phyloP scores from a whole-genome alignment of 2,797 vertebrate species.

The Sylvilagus floridanus region DNA sequence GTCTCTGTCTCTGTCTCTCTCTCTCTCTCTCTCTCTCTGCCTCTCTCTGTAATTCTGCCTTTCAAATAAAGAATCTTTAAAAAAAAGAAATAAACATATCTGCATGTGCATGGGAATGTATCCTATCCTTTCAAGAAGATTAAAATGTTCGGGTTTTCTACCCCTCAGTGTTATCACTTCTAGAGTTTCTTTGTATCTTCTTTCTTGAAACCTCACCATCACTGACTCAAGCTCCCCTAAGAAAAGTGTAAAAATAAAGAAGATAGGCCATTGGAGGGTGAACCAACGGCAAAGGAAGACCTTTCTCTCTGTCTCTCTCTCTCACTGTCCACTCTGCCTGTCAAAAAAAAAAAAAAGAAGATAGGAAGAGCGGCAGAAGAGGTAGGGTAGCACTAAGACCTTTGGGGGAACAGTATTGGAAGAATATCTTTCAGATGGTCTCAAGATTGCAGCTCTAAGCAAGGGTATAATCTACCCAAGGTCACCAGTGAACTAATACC shows the following conservation, averaged over 20 bases:
- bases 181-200: constrained; percentile 12
- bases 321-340: too few species aligned
- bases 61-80: too few species aligned
- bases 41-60: too few species aligned
- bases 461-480: background rate
- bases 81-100: background rate
- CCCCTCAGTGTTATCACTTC: background rate
- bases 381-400: background rate
- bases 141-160: constrained; percentile 1
- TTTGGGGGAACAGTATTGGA: background rate
- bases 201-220: background rate
- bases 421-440: background rate
- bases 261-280: too few species aligned
- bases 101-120: background rate
- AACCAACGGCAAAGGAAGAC: too few species aligned
- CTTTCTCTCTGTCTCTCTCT: too few species aligned
- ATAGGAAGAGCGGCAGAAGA: background rate
- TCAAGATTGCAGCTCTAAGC: constrained; percentile 8
- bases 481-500: background rate
- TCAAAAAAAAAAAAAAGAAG: constrained; percentile 40
- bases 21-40: too few species aligned
- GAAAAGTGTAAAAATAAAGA: background rate
- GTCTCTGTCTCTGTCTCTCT: too few species aligned
- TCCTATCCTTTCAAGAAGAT: constrained; percentile 6
- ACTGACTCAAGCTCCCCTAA: background rate